Conservation (phyloP, 2,888 invertebrate species). For the Actias luna region DNA sequence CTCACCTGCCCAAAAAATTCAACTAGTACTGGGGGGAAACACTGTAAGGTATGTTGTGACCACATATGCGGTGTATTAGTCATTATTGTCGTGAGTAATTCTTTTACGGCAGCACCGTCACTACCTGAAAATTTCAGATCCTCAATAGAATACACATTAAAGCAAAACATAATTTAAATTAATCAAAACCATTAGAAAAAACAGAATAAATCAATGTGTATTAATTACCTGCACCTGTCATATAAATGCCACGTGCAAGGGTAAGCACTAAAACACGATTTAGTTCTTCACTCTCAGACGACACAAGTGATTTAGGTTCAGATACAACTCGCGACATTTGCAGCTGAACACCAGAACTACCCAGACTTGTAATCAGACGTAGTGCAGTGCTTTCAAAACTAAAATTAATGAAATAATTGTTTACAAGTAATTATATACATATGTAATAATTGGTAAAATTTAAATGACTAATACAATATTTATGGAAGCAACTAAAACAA, state of each 20-base stretch:
- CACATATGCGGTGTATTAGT: slow-evolving; percentile 97
- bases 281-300: slow-evolving; percentile 96
- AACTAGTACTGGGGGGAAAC: slow-evolving; percentile 93
- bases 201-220: background rate
- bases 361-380: slow-evolving; percentile 92
- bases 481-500: too few species aligned
- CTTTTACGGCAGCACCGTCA: slow-evolving; percentile 92
- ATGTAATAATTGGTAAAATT: too few species aligned
- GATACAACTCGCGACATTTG: slow-evolving; percentile 95
- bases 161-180: background rate
- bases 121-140: slow-evolving; percentile 47
- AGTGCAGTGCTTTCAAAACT: slow-evolving; percentile 95
- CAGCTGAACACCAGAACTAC: slow-evolving; percentile 97
- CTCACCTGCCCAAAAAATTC: slow-evolving; percentile 91
- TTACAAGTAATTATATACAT: too few species aligned
- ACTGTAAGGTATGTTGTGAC: slow-evolving; percentile 95
- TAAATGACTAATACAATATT: too few species aligned
- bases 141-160: background rate
- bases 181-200: background rate
- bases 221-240: slow-evolving; percentile 88
- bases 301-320: slow-evolving; percentile 95
- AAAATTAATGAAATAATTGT: slow-evolving; percentile 30
- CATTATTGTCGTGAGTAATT: slow-evolving; percentile 93
- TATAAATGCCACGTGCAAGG: slow-evolving; percentile 95
- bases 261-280: slow-evolving; percentile 96